Conservation (phyloP, 2,113 vertebrate genomes). For the Leucoraja erinaceus region DNA sequence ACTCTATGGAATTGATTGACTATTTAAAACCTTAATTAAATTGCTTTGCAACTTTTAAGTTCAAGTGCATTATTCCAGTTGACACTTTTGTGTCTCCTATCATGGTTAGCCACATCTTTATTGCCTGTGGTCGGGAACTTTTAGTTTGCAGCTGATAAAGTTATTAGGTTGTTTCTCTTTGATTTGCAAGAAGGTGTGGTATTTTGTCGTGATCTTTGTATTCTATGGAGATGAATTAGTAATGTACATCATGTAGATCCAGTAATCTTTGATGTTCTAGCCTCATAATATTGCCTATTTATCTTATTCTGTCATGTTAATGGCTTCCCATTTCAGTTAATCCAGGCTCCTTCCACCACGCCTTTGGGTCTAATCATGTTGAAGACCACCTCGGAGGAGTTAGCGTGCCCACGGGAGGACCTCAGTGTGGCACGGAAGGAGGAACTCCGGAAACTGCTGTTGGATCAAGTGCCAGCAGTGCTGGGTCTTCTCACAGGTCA, state of each 20-base stretch:
- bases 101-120: neutral
- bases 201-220: neutral
- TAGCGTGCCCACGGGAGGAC: constrained; percentile 92
- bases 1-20: neutral
- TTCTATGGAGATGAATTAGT: neutral
- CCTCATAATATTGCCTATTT: neutral
- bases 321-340: constrained; percentile 62
- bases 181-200: neutral
- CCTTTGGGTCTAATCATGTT: constrained; percentile 85
- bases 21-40: neutral
- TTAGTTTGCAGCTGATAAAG: neutral
- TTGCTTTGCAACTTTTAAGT: neutral
- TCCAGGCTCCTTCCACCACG: constrained; percentile 84
- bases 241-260: neutral
- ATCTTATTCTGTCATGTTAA: neutral
- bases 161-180: neutral
- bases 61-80: neutral
- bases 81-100: neutral
- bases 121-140: neutral
- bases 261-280: neutral
- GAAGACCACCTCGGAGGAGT: constrained; percentile 93
- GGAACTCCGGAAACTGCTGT: constrained; percentile 85
- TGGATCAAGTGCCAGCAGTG: constrained; percentile 89
- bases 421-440: constrained; percentile 88
- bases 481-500: constrained; percentile 87